phyloP scores from a whole-genome alignment of 2,888 invertebrate genomes.

The Scaptomyza caliginosa region DNA sequence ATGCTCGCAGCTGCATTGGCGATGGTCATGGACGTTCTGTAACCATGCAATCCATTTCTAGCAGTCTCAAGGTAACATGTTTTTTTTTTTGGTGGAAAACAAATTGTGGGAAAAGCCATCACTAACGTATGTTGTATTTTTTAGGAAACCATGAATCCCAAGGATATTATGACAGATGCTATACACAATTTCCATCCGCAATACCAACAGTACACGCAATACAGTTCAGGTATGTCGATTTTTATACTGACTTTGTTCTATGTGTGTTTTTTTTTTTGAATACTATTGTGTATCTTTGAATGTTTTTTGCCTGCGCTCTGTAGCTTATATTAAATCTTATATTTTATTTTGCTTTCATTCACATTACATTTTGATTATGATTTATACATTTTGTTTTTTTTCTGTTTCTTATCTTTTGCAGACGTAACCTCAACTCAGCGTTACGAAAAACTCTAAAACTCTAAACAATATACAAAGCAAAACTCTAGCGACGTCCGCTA shows the following conservation, averaged over 20 bases:
- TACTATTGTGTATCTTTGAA: conserved; percentile 39
- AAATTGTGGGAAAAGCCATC: background rate
- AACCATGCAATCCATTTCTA: conserved; percentile 99
- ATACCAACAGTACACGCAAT: conserved; percentile 99
- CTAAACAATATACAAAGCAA: conserved; percentile 34
- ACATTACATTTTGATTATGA: conserved; percentile 55
- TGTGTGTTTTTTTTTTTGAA: conserved; percentile 6
- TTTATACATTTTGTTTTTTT: conserved; percentile 61
- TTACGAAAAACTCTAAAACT: conserved; percentile 94
- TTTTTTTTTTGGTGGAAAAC: background rate
- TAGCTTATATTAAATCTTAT: conserved; percentile 52
- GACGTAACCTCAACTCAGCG: conserved; percentile 95
- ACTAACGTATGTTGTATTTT: conserved; percentile 47
- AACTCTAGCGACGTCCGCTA: conserved; percentile 58
- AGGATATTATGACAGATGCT: conserved; percentile 99
- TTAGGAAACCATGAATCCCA: conserved; percentile 98
- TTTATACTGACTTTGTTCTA: conserved; percentile 12
- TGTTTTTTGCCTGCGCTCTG: conserved; percentile 52
- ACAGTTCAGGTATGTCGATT: conserved; percentile 92
- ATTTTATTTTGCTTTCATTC: conserved; percentile 44
- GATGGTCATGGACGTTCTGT: conserved; percentile 95
- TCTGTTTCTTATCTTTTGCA: conserved; percentile 87
- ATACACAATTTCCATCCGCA: conserved; percentile 99
- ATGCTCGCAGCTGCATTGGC: conserved; percentile 91
- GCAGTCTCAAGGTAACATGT: conserved; percentile 97